Base-by-base conservation (phyloP, 2,113 vertebrate genomes). In the Rhineura floridana region DNA sequence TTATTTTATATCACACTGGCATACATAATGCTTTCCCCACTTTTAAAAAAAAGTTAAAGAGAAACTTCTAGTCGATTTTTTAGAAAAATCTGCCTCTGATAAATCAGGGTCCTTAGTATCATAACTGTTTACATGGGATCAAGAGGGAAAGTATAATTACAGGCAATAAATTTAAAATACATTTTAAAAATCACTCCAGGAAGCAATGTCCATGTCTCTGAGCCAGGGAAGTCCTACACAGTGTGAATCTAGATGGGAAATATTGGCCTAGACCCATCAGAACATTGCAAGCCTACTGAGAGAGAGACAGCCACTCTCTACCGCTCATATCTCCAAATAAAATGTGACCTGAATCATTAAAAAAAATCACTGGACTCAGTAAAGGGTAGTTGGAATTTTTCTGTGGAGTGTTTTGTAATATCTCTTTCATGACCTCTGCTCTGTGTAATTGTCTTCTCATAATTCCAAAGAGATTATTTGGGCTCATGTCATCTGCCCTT, bases 111-210 rank as follows among this genome's bases (percentile, higher is more conserved):
- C 33, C 78, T 91, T 86, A 79, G 75, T 84, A 93, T 12, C 19
- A 91, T 88, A 69, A 59, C 17, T 65, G 52, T 88, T 92, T 83
- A 88, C 93, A 88, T 50, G 81, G 52, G 12, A 70, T n/a, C 39
- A 65, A 65, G 12, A 81, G 23, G 44, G 85, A 78, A 92, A 93
- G 6, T 48, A 59, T 89, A 92, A 91, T 92, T 72, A 30, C 72
- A 91, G 62, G 62, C 8, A 91, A 92, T 89, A 88, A 82, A 81
- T 81, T 25, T 52, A 70, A 44, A 21, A 42, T 7, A 42, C 5
- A 42, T 91, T 92, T 93, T 83, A 90, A 65, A 94, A 90, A 84
- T 76, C 87, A 50, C 48, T 77, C 59, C 70, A 73, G 65, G 88
- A 85, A 82, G 30, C 39, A 82, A 39, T 85, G 23, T 88, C 55